Percentiles rank a stretch among this genome's conserved stretches.
Evolutionary conservation across 2,797 vertebrate species (phyloP).

Genomic region (Chelon labrosus): DNA sequence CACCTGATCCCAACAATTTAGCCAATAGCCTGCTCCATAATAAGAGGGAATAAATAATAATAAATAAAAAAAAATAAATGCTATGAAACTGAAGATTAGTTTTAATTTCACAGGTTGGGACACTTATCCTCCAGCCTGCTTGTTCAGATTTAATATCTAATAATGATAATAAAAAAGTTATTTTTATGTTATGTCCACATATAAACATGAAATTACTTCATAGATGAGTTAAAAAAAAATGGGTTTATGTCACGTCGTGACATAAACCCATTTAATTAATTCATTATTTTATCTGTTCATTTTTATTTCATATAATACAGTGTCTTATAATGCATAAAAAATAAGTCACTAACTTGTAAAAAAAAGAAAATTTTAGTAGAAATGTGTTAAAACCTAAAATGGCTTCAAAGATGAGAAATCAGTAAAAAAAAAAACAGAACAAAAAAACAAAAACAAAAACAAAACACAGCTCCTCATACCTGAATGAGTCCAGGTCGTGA

Average conservation of each 20-base stretch:
- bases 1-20: constrained; percentile 46
- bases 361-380: background rate
- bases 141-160: too few species aligned
- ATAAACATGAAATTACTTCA: background rate
- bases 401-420: too few species aligned
- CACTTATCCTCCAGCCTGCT: background rate
- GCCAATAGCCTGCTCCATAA: background rate
- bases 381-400: background rate
- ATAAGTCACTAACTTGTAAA: background rate
- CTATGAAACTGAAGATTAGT: background rate
- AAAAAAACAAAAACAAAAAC: too few species aligned
- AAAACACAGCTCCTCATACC: too few species aligned
- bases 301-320: too few species aligned
- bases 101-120: constrained; percentile 2
- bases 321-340: too few species aligned
- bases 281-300: background rate
- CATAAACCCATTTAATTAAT: background rate
- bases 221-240: background rate
- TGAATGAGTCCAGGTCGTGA: too few species aligned
- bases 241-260: too few species aligned
- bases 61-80: too few species aligned
- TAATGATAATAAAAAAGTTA: background rate
- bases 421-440: too few species aligned
- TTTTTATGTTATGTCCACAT: background rate
- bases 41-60: background rate